Evolutionary conservation across 2,113 vertebrate species (phyloP).

Genomic region (Elanus axillaris): DNA sequence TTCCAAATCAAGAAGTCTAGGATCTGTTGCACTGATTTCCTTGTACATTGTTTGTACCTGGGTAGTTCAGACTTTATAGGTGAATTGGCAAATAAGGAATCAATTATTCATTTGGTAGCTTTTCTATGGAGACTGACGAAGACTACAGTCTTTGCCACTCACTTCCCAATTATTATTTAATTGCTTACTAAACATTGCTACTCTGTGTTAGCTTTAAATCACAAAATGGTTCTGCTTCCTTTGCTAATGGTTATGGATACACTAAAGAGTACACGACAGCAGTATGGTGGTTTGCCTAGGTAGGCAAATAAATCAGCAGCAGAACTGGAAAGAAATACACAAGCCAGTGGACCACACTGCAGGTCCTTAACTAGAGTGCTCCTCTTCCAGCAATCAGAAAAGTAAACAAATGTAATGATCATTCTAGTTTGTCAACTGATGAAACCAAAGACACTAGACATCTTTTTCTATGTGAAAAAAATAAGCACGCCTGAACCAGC

Average conservation of each 20-base stretch:
- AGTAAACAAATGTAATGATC: not conserved
- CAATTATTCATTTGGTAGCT: not conserved
- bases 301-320: not conserved
- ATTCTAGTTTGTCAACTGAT: not conserved
- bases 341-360: not conserved
- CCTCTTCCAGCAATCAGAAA: not conserved
- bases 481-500: not conserved
- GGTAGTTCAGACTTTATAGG: not conserved
- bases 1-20: not conserved
- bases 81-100: not conserved
- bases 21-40: not conserved
- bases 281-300: not conserved
- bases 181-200: not conserved
- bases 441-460: not conserved
- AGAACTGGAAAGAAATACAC: not conserved
- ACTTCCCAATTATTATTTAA: not conserved
- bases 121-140: not conserved
- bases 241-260: not conserved
- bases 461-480: not conserved
- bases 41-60: not conserved
- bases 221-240: not conserved
- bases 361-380: not conserved
- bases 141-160: not conserved
- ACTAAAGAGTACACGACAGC: not conserved
- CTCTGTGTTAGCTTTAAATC: not conserved